These are phyloP conservation scores for Lycaon pictus DNA, from an alignment of 2,113 vertebrate species.

Conservation along the genomic window DNA sequence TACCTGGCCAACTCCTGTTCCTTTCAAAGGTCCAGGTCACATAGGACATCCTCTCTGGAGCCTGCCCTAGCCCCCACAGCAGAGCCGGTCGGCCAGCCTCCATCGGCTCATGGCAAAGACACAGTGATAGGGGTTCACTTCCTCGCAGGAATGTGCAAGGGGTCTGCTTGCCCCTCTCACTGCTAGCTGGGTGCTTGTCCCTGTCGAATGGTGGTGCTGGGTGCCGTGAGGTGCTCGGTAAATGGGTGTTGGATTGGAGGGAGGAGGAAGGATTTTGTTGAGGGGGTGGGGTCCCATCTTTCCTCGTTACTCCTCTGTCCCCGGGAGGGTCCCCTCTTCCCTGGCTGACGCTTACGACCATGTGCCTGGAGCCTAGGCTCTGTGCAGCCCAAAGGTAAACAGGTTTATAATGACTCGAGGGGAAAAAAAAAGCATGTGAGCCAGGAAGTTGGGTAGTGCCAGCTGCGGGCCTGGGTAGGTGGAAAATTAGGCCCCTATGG, in stretches of 20 bases:
- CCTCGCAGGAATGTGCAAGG: not conserved
- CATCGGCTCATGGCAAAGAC: accelerated
- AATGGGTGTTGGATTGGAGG: not conserved
- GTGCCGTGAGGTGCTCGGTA: not conserved
- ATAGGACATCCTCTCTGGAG: not conserved
- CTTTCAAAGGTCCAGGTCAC: not conserved
- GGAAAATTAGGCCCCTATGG: constrained; percentile 45
- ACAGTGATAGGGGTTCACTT: not conserved
- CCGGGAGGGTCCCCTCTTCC: not conserved
- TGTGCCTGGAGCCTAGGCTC: constrained; percentile 11
- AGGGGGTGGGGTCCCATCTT: not conserved
- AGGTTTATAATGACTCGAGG: constrained; percentile 59
- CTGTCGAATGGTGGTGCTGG: not conserved
- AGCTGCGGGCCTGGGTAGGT: constrained; percentile 41
- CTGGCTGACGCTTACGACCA: not conserved
- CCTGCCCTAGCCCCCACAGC: not conserved
- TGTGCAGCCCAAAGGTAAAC: constrained; percentile 68
- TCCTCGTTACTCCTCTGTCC: too few relatives aligned
- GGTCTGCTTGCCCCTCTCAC: not conserved
- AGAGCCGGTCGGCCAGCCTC: not conserved
- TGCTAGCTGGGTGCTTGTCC: not conserved
- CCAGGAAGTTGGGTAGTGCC: constrained; percentile 66
- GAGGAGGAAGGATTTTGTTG: not conserved
- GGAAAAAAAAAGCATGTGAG: constrained; percentile 24
- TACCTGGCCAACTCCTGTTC: not conserved